phyloP scores from a whole-genome alignment of 1,140 invertebrate genomes.

The Asbolus verrucosus region DNA sequence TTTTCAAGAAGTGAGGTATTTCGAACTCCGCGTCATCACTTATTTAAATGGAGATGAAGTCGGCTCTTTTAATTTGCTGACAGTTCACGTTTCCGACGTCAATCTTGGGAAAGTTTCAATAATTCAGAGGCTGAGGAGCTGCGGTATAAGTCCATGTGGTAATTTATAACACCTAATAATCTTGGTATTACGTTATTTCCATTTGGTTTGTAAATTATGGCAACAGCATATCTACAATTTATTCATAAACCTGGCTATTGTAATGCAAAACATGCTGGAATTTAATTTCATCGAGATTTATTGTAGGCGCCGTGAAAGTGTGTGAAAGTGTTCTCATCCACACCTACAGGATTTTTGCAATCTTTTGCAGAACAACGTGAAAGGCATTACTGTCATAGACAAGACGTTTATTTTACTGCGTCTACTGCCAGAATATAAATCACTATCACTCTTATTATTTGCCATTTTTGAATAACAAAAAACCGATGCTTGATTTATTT shows the following conservation, averaged over 20 bases:
- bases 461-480: too few species aligned
- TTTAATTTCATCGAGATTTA: conserved; percentile 36
- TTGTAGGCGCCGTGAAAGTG: conserved; percentile 37
- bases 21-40: neutral
- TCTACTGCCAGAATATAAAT: too few species aligned
- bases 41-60: conserved; percentile 4
- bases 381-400: too few species aligned
- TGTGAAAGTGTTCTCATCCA: neutral
- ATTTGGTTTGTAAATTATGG: conserved; percentile 34
- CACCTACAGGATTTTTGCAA: conserved; percentile 13
- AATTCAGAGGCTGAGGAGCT: too few species aligned
- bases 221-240: conserved; percentile 32
- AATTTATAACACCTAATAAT: conserved; percentile 9
- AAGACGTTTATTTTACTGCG: too few species aligned
- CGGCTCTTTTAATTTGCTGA: neutral
- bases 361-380: too few species aligned
- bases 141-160: neutral
- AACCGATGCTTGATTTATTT: too few species aligned
- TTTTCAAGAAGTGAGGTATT: conserved; percentile 13
- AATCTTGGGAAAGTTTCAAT: neutral
- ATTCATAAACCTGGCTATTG: conserved; percentile 34
- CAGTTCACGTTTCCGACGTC: neutral
- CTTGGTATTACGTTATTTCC: conserved; percentile 16
- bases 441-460: too few species aligned
- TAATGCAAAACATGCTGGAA: conserved; percentile 32